Evolutionary conservation across 2,113 vertebrate species (phyloP).

Genomic region (Phrynocephalus versicolor): DNA sequence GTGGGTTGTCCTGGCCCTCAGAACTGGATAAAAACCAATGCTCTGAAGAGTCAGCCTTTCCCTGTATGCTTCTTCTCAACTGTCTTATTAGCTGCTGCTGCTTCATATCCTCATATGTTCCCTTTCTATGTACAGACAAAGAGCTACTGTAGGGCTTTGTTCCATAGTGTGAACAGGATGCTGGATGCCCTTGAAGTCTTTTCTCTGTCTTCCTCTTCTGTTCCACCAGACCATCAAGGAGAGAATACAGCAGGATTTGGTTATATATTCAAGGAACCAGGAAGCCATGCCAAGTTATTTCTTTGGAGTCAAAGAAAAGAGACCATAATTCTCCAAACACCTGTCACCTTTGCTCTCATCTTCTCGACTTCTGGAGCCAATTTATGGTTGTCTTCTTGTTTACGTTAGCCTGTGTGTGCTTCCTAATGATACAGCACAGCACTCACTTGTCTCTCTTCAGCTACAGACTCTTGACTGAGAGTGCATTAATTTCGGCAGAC

Average conservation of each 20-base stretch:
- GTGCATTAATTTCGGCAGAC: not conserved
- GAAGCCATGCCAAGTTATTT: slow-evolving; percentile 44
- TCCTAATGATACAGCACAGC: not conserved
- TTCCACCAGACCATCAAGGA: slow-evolving; percentile 12
- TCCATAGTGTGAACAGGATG: slow-evolving; percentile 1
- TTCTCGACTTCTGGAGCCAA: slow-evolving; percentile 15
- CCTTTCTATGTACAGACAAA: slow-evolving; percentile 5
- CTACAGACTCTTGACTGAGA: not conserved
- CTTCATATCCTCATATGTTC: not conserved
- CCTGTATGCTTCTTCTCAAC: not conserved
- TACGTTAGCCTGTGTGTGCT: not conserved
- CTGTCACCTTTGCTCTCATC: slow-evolving; percentile 41
- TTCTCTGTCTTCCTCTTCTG: slow-evolving; percentile 7
- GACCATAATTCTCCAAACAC: slow-evolving; percentile 42
- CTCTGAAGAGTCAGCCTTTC: not conserved
- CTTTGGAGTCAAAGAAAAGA: slow-evolving; percentile 40
- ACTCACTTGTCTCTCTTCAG: not conserved
- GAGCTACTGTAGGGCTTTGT: not conserved
- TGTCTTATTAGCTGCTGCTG: not conserved
- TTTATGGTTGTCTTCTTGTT: slow-evolving; percentile 6
- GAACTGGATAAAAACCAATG: not conserved
- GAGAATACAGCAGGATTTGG: slow-evolving; percentile 38
- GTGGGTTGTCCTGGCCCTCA: not conserved
- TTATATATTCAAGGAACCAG: slow-evolving; percentile 54
- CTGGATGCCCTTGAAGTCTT: not conserved